Evolutionary conservation across 2,888 invertebrate species (phyloP), one percentile per base, ranked within the genome.

Genomic region (Antitype chi): DNA sequence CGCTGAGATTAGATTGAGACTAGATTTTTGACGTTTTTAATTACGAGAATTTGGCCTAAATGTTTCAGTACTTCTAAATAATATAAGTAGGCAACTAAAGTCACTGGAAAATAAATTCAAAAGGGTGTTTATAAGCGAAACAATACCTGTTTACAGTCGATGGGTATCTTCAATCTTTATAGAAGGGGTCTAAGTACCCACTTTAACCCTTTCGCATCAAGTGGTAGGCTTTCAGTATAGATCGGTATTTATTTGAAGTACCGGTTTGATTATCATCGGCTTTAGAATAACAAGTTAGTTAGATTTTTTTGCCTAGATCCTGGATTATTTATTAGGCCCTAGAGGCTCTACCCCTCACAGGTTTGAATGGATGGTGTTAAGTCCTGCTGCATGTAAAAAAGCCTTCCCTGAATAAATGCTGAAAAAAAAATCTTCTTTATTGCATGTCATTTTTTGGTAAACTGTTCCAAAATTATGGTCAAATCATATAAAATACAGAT

Each of bases 91-190:
- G 9, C 15, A 38, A 47, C 5, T 25, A 38, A n/a, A 6, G 8
- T 52, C 49, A 1, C 73, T 28, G 0, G 8, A 25, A 47, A 60
- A 70, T 38, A 81, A 20, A 62, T 49, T 57, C 55, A 70, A 8
- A 32, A n/a, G 70, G 49, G 55, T 62, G 25, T 63, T 60, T 8
- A 55, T 60, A 55, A 66, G 8, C 53, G 53, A 63, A 79, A 79
- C 70, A 79, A 68, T 79, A 23, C 49, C 28, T 84, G 53, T 84
- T 82, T 84, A 55, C 25, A 59, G 20, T 28, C 13, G 13, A 68
- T 32, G 49, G 59, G 79, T 79, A 79, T 70, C 72, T 73, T 70
- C 28, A 67, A 85, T 76, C 63, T 73, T 38, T 70, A 76, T 66
- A 49, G 53, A 57, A 75, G 83, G 74, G 66, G 25, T 55, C 7